Conservation (phyloP, 2,888 invertebrate species). For the Dasysyrphus albostriatus region DNA sequence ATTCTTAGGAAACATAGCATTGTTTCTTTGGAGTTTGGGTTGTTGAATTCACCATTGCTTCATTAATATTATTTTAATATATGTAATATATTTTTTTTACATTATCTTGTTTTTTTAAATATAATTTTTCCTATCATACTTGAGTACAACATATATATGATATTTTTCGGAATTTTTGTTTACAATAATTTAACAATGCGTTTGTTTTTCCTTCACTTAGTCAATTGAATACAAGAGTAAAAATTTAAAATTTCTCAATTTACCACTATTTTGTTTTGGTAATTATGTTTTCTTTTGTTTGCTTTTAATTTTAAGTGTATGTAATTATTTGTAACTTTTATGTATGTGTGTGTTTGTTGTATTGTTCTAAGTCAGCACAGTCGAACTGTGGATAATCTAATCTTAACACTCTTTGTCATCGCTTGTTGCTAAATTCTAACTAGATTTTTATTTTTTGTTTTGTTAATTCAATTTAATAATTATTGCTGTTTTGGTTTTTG, state of each 20-base stretch:
- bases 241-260: constrained; percentile 65
- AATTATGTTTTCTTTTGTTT: constrained; percentile 22
- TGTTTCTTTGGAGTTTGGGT: constrained; percentile 75
- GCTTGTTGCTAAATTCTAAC: constrained; percentile 67
- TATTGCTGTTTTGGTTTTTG: constrained; percentile 36
- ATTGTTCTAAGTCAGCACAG: constrained; percentile 69
- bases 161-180: constrained; percentile 30
- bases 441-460: constrained; percentile 38
- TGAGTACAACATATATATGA: constrained; percentile 56
- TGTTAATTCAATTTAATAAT: constrained; percentile 15
- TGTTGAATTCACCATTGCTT: constrained; percentile 62
- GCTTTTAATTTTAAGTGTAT: constrained; percentile 32
- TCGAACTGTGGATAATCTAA: constrained; percentile 28
- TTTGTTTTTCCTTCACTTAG: constrained; percentile 47
- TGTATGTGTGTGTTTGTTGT: constrained; percentile 42
- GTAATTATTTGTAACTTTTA: constrained; percentile 36
- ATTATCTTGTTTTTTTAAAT: constrained; percentile 56
- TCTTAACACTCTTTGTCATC: constrained; percentile 32
- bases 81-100: constrained; percentile 59
- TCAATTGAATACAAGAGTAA: constrained; percentile 73
- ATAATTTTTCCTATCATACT: constrained; percentile 61
- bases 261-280: constrained; percentile 46
- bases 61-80: constrained; percentile 52
- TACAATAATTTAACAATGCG: constrained; percentile 58
- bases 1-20: constrained; percentile 72